Evolutionary conservation across 1,140 invertebrate species (phyloP).

Genomic region (Drosophila teissieri): DNA sequence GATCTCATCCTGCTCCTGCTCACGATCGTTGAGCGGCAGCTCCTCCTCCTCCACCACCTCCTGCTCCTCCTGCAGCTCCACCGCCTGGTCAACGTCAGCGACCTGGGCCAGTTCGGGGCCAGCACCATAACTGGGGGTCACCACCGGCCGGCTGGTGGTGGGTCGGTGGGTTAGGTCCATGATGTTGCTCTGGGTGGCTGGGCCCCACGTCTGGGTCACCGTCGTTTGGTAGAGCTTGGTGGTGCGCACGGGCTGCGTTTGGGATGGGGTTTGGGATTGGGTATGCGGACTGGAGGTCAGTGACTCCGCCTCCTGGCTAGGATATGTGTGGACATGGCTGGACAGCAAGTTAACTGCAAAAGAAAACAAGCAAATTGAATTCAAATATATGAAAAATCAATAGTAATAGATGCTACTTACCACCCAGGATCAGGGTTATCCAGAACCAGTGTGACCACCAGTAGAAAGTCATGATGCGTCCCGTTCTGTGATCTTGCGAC

Average conservation of each 20-base stretch:
- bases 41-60: conserved; percentile 1
- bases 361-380: too few relatives aligned
- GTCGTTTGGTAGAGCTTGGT: conserved; percentile 77
- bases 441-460: conserved; percentile 91
- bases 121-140: conserved; percentile 14
- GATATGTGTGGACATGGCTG: conserved; percentile 74
- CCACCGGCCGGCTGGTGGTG: conserved; percentile 10
- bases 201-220: conserved; percentile 59
- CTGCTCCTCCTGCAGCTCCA: conserved; percentile 1
- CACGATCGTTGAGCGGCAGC: conserved; percentile 3
- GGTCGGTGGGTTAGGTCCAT: conserved; percentile 65
- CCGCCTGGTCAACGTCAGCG: conserved; percentile 13
- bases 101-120: conserved; percentile 1
- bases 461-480: conserved; percentile 88
- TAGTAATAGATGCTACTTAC: conserved; percentile 18
- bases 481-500: conserved; percentile 65
- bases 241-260: conserved; percentile 33
- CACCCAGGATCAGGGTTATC: conserved; percentile 85
- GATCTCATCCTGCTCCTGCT: conserved; percentile 11
- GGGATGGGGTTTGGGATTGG: too few relatives aligned
- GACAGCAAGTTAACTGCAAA: conserved; percentile 47
- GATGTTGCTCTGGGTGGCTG: conserved; percentile 60
- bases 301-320: conserved; percentile 60
- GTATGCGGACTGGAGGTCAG: conserved; percentile 13
- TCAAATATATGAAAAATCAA: not conserved